Percentiles rank a stretch among this genome's conserved stretches.
Conservation (phyloP, 2,888 invertebrate genomes). For the Alviniconcha strummeri region DNA sequence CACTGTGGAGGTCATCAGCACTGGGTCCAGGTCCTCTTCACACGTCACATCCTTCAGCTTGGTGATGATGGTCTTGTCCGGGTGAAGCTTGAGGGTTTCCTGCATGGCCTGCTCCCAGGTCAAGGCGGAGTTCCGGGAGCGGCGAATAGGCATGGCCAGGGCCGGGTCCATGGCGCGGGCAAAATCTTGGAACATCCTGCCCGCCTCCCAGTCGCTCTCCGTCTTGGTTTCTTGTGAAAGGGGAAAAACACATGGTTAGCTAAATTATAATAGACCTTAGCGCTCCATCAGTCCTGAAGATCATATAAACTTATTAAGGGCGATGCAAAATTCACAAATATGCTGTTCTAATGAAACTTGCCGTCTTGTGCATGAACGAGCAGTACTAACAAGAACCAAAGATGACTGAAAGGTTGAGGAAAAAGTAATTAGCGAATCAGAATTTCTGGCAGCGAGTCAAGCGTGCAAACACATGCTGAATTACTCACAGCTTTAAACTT, state of each 20-base stretch:
- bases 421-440: too few species aligned
- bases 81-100: not conserved
- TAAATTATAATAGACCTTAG: not conserved
- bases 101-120: conserved; percentile 15
- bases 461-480: too few species aligned
- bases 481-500: too few species aligned
- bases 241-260: not conserved
- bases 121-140: not conserved
- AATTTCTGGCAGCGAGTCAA: too few species aligned
- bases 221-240: not conserved
- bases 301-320: not conserved
- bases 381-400: too few species aligned
- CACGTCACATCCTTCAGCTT: conserved; percentile 19
- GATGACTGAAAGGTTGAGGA: too few species aligned
- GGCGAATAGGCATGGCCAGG: not conserved
- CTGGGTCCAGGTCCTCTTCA: conserved; percentile 12
- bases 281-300: too few species aligned
- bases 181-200: conserved; percentile 8
- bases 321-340: too few species aligned
- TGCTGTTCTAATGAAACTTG: too few species aligned
- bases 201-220: not conserved
- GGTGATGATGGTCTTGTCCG: conserved; percentile 21
- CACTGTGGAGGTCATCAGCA: conserved; percentile 20
- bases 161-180: not conserved
- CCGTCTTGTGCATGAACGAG: too few species aligned